phyloP scores from a whole-genome alignment of 1,140 invertebrate genomes.

The Tetraneura akinire region DNA sequence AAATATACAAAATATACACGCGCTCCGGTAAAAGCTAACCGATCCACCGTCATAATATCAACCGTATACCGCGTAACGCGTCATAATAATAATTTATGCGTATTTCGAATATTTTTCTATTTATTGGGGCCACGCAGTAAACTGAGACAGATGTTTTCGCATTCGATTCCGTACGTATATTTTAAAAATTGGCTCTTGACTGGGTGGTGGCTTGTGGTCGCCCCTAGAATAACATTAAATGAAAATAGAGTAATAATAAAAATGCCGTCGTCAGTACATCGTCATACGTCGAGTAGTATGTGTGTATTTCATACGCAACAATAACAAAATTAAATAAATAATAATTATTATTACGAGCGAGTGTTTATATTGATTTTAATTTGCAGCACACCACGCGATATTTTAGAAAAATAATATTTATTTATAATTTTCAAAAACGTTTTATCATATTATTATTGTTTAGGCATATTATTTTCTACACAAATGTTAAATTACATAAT shows the following conservation, averaged over 20 bases:
- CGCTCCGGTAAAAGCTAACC: not conserved
- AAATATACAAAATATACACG: too few species aligned
- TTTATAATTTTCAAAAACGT: not conserved
- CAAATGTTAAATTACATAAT: too few species aligned
- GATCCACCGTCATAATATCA: not conserved
- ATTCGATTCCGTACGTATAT: not conserved
- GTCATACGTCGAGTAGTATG: not conserved
- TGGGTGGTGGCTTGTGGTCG: conserved; percentile 26
- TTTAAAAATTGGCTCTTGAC: conserved; percentile 45
- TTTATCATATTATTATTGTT: not conserved
- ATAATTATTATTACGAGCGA: too few species aligned
- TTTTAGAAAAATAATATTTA: conserved; percentile 11
- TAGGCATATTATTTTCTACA: too few species aligned
- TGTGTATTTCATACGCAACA: too few species aligned
- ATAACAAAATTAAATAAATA: not conserved
- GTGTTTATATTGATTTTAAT: conserved; percentile 40
- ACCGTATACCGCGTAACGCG: not conserved
- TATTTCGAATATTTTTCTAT: too few species aligned
- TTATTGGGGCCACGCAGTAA: not conserved
- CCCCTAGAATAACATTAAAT: conserved; percentile 31
- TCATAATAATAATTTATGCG: not conserved
- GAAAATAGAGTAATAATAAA: conserved; percentile 22
- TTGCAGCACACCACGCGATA: not conserved
- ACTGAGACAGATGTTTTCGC: conserved; percentile 28
- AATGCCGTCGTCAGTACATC: not conserved